These are phyloP conservation scores for Tretioscincus oriximinensis DNA, from an alignment of 2,113 vertebrate species.

Conservation along the genomic window DNA sequence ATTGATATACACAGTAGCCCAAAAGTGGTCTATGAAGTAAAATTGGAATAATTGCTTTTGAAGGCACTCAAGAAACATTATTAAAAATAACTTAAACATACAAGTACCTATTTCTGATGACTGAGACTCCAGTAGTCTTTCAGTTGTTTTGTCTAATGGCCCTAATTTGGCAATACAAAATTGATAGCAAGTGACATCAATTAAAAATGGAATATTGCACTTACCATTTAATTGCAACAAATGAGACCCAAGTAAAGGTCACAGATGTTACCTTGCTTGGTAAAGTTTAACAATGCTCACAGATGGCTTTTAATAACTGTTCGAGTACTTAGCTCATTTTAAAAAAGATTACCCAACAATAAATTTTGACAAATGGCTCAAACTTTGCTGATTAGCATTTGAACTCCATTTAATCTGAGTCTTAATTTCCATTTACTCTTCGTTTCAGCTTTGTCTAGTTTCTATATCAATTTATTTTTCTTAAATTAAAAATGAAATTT, in stretches of 20 bases:
- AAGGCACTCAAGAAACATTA: not conserved
- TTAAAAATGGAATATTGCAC: constrained; percentile 22
- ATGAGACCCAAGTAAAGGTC: not conserved
- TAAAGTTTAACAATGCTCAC: constrained; percentile 10
- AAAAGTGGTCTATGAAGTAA: too few species aligned
- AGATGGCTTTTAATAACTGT: not conserved
- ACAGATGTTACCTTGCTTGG: not conserved
- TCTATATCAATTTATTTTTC: constrained; percentile 12
- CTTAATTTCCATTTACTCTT: not conserved
- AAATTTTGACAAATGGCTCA: not conserved
- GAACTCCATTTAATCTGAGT: not conserved
- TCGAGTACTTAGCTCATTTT: constrained; percentile 9
- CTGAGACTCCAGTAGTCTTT: not conserved
- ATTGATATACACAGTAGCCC: too few species aligned
- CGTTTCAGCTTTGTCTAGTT: not conserved
- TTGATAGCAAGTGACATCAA: not conserved
- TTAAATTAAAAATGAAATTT: not conserved
- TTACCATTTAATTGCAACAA: constrained; percentile 22
- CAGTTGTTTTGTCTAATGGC: not conserved
- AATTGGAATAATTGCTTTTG: not conserved
- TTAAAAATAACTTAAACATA: not conserved
- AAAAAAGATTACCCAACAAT: constrained; percentile 3
- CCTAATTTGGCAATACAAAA: not conserved
- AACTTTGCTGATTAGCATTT: not conserved
- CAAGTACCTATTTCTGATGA: not conserved